Evolutionary conservation across 1,140 invertebrate species (phyloP).

Genomic region (Thrips palmi): DNA sequence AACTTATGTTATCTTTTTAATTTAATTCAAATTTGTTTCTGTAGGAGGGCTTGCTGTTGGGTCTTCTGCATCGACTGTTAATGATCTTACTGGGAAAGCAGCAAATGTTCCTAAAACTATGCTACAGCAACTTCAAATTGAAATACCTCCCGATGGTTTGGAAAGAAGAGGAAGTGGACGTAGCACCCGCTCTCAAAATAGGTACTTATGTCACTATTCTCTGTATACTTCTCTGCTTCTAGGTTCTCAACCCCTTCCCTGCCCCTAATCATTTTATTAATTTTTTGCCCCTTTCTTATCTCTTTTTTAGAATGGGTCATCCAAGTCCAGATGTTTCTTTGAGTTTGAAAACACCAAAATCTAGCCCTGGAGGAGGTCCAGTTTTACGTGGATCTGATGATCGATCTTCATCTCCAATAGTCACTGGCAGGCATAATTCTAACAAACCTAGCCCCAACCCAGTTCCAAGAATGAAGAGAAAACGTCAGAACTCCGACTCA

Average conservation of each 20-base stretch:
- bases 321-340: constrained; percentile 20
- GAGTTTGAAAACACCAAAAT: constrained; percentile 33
- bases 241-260: too few relatives aligned
- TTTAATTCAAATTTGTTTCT: too few relatives aligned
- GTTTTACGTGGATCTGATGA: too few relatives aligned
- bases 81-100: not conserved
- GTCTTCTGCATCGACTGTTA: too few relatives aligned
- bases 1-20: too few relatives aligned
- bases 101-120: constrained; percentile 28
- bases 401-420: too few relatives aligned
- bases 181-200: constrained; percentile 18
- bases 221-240: too few relatives aligned
- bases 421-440: too few relatives aligned
- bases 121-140: constrained; percentile 53
- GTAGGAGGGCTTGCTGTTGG: too few relatives aligned
- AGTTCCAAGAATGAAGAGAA: constrained; percentile 46
- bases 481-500: constrained; percentile 57
- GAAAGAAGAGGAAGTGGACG: constrained; percentile 14
- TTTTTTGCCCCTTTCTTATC: too few relatives aligned
- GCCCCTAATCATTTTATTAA: too few relatives aligned
- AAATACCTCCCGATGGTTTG: constrained; percentile 41
- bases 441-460: too few relatives aligned
- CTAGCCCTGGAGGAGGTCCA: constrained; percentile 35
- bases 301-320: constrained; percentile 10
- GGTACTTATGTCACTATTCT: constrained; percentile 2